Conservation (phyloP, 1,140 invertebrate species). For the Drosophila equinoxialis region DNA sequence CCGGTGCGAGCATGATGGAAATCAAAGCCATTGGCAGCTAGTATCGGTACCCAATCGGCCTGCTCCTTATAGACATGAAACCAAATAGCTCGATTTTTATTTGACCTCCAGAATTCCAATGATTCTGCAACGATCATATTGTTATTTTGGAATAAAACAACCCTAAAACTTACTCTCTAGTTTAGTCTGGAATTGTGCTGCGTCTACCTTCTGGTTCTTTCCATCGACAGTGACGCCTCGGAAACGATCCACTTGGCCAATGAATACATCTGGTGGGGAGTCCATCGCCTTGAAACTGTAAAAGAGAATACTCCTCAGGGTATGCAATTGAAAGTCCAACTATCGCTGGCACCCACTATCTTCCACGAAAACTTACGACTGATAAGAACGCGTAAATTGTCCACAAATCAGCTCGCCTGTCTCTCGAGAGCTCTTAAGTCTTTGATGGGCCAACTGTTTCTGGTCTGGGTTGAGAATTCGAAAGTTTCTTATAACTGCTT, state of each 20-base stretch:
- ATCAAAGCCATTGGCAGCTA: slow-evolving; percentile 91
- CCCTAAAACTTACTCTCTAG: slow-evolving; percentile 84
- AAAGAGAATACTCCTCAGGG: background rate
- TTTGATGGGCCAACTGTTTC: background rate
- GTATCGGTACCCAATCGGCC: slow-evolving; percentile 89
- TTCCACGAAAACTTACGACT: slow-evolving; percentile 19
- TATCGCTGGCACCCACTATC: background rate
- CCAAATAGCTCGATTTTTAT: slow-evolving; percentile 90
- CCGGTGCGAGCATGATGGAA: slow-evolving; percentile 93
- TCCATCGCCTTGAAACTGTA: slow-evolving; percentile 56
- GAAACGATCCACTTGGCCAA: slow-evolving; percentile 87
- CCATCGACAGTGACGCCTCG: slow-evolving; percentile 87
- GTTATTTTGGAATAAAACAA: too few relatives aligned
- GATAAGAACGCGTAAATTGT: slow-evolving; percentile 6
- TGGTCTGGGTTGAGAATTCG: background rate
- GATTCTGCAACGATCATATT: slow-evolving; percentile 85
- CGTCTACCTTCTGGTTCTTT: slow-evolving; percentile 83
- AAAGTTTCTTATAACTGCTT: slow-evolving; percentile 25
- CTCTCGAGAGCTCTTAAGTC: background rate
- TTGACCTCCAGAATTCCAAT: slow-evolving; percentile 87
- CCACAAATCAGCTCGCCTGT: background rate
- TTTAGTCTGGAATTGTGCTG: slow-evolving; percentile 84
- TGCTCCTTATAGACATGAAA: slow-evolving; percentile 89
- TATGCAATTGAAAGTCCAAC: background rate
- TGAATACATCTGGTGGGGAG: slow-evolving; percentile 81